Evolutionary conservation across 2,888 invertebrate species (phyloP).

Genomic region (Ectobius pallidus): DNA sequence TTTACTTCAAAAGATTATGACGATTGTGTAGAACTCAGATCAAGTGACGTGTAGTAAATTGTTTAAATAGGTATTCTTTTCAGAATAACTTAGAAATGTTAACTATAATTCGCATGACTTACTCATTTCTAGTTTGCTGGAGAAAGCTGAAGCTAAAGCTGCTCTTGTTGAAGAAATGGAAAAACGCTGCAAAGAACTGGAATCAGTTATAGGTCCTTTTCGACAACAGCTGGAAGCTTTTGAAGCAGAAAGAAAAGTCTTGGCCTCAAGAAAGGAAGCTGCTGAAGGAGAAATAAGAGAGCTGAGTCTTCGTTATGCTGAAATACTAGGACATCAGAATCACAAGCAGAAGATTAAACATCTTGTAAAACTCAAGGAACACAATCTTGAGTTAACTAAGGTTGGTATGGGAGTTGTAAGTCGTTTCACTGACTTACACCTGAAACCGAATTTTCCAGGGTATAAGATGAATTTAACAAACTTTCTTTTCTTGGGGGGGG

Average conservation of each 20-base stretch:
- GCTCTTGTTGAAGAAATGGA: slow-evolving; percentile 44
- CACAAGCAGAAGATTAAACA: slow-evolving; percentile 69
- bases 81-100: no score
- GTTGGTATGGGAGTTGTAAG: slow-evolving; percentile 53
- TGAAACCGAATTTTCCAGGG: no score
- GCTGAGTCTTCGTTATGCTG: slow-evolving; percentile 62
- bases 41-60: no score
- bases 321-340: slow-evolving; percentile 68
- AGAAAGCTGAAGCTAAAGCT: background rate
- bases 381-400: slow-evolving; percentile 56
- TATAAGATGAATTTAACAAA: no score
- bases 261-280: slow-evolving; percentile 53
- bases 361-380: slow-evolving; percentile 56
- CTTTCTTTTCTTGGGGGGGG: no score
- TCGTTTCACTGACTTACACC: no score
- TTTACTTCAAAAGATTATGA: no score
- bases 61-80: no score
- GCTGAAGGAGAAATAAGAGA: slow-evolving; percentile 59
- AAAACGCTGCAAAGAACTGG: slow-evolving; percentile 49
- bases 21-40: no score
- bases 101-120: no score
- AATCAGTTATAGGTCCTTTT: slow-evolving; percentile 53
- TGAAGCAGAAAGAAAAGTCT: slow-evolving; percentile 55
- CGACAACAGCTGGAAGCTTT: slow-evolving; percentile 58
- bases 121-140: no score